Evolutionary conservation across 2,888 invertebrate genomes (phyloP), one percentile per base, ranked within the genome.

Genomic region (Aethes cnicana): DNA sequence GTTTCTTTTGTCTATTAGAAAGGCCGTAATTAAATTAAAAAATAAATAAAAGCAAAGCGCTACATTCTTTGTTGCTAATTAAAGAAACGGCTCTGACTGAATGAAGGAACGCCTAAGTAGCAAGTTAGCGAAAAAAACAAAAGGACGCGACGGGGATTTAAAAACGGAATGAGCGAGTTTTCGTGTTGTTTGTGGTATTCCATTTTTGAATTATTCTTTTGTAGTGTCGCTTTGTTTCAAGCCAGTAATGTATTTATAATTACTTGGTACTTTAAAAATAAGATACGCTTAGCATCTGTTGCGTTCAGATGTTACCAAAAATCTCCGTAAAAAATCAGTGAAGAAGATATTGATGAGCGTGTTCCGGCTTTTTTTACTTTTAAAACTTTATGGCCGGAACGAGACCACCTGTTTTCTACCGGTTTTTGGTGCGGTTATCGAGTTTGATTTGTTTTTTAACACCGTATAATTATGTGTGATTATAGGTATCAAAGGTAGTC

Each of bases 41-140:
- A 86, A n/a, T n/a, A 84, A 80, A 6, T 81, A 81, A 81, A 80
- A 82, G 77, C 71, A 74, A 80, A 86, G 87, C 85, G 87, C 87
- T 82, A 86, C 70, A 81, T 85, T 84, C 83, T 84, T 83, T 84
- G 82, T 77, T 74, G 78, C 80, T 86, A 86, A 88, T 87, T 86
- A 87, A 87, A 87, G 85, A 82, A 85, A 82, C 79, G 69, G 71
- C 73, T 72, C 70, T 69, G 72, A 75, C 72, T 75, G 82, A 84
- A 84, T 78, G 80, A 80, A 82, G 82, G 81, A 79, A 72, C 72
- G 74, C 68, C 68, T 86, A 88, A 88, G 88, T 88, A 84, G 84
- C 81, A 87, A 88, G 88, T 88, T 88, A 69, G 77, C 72, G 69
- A 66, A 74, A 81, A 81, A 79, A 77, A 80, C 78, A 75, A 64